These are phyloP conservation scores for Dascyllus trimaculatus DNA, from an alignment of 2,113 vertebrate genomes.

Conservation along the genomic window DNA sequence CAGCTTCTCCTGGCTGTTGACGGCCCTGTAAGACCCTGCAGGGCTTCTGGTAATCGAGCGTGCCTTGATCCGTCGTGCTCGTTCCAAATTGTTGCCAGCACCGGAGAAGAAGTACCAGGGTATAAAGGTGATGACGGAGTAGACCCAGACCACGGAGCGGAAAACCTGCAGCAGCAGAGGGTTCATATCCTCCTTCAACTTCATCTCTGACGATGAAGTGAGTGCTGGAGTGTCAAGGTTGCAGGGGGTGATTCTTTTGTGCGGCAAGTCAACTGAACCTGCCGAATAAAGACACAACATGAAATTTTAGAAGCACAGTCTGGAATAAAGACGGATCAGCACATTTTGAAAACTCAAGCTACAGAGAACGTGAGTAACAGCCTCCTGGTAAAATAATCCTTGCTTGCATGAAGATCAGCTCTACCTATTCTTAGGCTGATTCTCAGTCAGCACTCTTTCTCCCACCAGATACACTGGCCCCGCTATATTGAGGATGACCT, in stretches of 20 bases:
- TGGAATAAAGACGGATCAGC: conserved; percentile 8
- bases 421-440: conserved; percentile 45
- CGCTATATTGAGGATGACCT: not conserved
- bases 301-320: conserved; percentile 28
- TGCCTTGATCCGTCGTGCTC: conserved; percentile 90
- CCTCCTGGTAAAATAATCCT: conserved; percentile 47
- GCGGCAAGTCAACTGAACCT: conserved; percentile 42
- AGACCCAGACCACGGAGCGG: conserved; percentile 91
- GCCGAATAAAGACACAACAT: conserved; percentile 41
- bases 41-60: conserved; percentile 86
- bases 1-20: conserved; percentile 88
- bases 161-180: conserved; percentile 93
- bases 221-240: not conserved
- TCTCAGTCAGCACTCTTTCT: conserved; percentile 47
- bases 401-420: conserved; percentile 17
- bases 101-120: conserved; percentile 95
- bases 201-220: conserved; percentile 85
- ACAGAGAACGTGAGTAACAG: conserved; percentile 13
- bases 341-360: conserved; percentile 19
- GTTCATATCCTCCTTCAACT: conserved; percentile 95
- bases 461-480: not conserved
- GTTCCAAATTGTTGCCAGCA: conserved; percentile 84
- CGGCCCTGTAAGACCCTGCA: conserved; percentile 89
- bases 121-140: conserved; percentile 92
- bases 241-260: conserved; percentile 2